A percentile compares a stretch with the other conserved stretches of the same genome.
Evolutionary conservation across 2,797 vertebrate genomes (phyloP).

Genomic region (Ceryle rudis): DNA sequence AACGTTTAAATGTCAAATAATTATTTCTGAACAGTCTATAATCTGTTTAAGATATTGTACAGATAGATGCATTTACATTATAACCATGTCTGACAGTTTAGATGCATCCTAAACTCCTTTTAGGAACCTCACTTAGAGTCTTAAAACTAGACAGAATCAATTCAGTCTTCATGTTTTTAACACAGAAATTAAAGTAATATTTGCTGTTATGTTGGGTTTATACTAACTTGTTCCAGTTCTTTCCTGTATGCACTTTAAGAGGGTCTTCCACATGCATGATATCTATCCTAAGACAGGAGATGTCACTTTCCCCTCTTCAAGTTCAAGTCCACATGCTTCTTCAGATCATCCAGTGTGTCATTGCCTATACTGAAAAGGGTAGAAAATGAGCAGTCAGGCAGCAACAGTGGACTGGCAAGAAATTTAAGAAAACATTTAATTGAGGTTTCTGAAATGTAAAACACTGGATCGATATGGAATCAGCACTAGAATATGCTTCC

Average conservation of each 20-base stretch:
- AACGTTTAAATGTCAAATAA: neutral
- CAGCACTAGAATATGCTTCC: conserved; percentile 8
- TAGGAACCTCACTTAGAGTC: neutral
- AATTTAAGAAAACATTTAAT: neutral
- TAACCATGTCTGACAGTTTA: neutral
- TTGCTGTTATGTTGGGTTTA: neutral
- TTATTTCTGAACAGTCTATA: neutral
- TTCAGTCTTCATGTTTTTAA: neutral
- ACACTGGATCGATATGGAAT: conserved; percentile 18
- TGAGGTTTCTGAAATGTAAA: conserved; percentile 26
- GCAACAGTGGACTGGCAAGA: neutral
- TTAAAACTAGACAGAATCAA: neutral
- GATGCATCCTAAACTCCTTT: neutral
- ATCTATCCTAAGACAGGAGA: neutral
- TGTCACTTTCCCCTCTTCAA: neutral
- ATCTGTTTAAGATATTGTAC: neutral
- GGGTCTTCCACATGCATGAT: neutral
- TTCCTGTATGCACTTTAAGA: neutral
- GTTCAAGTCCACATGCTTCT: neutral
- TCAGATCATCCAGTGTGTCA: neutral
- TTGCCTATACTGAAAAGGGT: neutral
- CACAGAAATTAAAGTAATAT: neutral
- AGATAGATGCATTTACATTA: neutral
- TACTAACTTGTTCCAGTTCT: neutral
- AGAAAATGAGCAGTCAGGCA: conserved; percentile 7